phyloP scores from a whole-genome alignment of 2,797 vertebrate genomes.

The Amblyraja radiata region DNA sequence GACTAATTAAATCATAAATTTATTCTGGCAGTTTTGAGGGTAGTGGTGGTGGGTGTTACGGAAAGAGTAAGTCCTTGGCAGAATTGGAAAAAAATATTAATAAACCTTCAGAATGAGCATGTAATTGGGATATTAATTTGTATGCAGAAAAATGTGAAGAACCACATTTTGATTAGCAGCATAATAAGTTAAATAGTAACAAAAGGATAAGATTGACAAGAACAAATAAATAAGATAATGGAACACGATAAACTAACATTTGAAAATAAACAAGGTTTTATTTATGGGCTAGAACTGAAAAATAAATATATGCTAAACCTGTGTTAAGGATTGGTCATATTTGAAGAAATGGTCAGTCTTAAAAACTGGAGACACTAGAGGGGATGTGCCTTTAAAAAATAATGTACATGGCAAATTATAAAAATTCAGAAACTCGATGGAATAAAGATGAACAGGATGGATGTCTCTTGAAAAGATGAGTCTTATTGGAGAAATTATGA shows the following conservation, averaged over 20 bases:
- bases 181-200: too few relatives aligned
- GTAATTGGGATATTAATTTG: too few relatives aligned
- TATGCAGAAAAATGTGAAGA: too few relatives aligned
- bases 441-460: neutral
- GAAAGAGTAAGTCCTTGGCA: too few relatives aligned
- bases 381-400: neutral
- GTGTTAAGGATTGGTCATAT: neutral
- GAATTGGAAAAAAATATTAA: too few relatives aligned
- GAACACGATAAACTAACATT: neutral
- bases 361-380: neutral
- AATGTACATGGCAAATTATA: neutral
- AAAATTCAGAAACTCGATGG: neutral
- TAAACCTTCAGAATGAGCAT: too few relatives aligned
- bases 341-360: neutral
- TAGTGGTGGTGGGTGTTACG: too few relatives aligned
- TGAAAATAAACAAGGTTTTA: neutral
- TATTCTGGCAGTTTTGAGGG: too few relatives aligned
- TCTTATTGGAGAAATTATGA: neutral
- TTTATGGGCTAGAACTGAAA: neutral
- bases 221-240: too few relatives aligned
- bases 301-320: neutral
- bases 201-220: too few relatives aligned
- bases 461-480: neutral
- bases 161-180: too few relatives aligned
- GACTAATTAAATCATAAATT: too few relatives aligned